A percentile compares a stretch with the other conserved stretches of the same genome.
Conservation (phyloP, 2,888 invertebrate species). For the Stenoptilia bipunctidactyla region DNA sequence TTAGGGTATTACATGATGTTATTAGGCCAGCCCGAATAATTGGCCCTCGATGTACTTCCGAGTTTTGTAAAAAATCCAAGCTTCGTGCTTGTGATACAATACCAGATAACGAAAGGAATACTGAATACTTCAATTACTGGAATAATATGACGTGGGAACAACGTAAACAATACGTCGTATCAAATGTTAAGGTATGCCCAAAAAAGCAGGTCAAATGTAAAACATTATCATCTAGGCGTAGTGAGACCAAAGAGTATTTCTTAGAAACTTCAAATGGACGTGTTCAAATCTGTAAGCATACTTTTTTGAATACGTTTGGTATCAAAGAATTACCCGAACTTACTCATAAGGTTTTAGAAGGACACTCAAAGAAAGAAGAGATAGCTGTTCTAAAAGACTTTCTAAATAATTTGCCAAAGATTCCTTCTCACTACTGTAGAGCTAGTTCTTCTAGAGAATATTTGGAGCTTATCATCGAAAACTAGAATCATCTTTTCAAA, state of each 20-base stretch:
- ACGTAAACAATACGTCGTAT: not conserved
- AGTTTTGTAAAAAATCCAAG: conserved; percentile 18
- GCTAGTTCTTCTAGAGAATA: conserved; percentile 15
- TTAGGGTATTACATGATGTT: conserved; percentile 16
- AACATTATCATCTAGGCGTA: conserved; percentile 1
- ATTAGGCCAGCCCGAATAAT: conserved; percentile 17
- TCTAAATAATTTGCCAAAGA: conserved; percentile 14
- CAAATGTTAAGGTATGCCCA: not conserved
- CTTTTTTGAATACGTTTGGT: conserved; percentile 16
- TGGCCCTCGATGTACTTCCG: conserved; percentile 15
- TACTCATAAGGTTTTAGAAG: conserved; percentile 5
- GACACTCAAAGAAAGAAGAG: conserved; percentile 9
- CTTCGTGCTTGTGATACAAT: conserved; percentile 8
- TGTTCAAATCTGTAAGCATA: conserved; percentile 13
- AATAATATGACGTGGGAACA: not conserved
- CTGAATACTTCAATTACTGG: not conserved
- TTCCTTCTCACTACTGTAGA: conserved; percentile 20
- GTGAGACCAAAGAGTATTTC: conserved; percentile 10
- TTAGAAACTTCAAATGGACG: conserved; percentile 11
- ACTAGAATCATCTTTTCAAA: conserved; percentile 10
- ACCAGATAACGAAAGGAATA: not conserved
- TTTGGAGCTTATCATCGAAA: conserved; percentile 12
- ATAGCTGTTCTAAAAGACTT: conserved; percentile 9
- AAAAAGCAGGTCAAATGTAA: conserved; percentile 1
- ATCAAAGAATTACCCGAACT: conserved; percentile 15